Conservation (phyloP, 2,113 vertebrate genomes). For the Holacanthus passer region DNA sequence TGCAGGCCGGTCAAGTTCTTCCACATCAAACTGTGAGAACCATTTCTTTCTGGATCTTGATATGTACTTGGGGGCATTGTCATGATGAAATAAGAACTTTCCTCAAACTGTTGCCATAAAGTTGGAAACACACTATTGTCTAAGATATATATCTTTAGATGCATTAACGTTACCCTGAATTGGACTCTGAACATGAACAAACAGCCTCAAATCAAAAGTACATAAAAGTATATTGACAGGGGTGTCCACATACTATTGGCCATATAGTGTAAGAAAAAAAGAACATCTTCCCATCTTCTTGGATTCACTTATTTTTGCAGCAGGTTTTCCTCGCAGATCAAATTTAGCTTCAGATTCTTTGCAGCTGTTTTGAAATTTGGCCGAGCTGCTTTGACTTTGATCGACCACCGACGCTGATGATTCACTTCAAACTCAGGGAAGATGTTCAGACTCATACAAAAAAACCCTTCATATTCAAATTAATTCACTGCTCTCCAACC, state of each 20-base stretch:
- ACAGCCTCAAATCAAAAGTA: background rate
- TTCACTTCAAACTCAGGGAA: slow-evolving; percentile 32
- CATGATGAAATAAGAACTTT: background rate
- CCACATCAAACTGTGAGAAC: background rate
- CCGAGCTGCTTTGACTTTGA: background rate
- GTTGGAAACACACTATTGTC: background rate
- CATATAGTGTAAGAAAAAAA: background rate
- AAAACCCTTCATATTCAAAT: slow-evolving; percentile 1
- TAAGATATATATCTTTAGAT: background rate
- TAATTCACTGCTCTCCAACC: background rate
- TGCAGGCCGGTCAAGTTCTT: background rate
- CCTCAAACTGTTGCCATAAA: background rate
- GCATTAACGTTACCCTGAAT: background rate
- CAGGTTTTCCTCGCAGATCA: background rate
- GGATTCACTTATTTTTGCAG: background rate
- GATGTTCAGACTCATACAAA: background rate
- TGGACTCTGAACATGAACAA: background rate
- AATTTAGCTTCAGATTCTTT: background rate
- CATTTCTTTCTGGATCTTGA: background rate
- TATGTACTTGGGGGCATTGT: background rate
- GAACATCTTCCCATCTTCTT: background rate
- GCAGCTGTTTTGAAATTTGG: background rate
- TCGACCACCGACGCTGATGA: background rate
- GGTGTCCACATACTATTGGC: slow-evolving; percentile 31
- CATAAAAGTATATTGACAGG: background rate